These are phyloP conservation scores for Agonum fuliginosum DNA, from an alignment of 2,888 invertebrate genomes.

Conservation along the genomic window DNA sequence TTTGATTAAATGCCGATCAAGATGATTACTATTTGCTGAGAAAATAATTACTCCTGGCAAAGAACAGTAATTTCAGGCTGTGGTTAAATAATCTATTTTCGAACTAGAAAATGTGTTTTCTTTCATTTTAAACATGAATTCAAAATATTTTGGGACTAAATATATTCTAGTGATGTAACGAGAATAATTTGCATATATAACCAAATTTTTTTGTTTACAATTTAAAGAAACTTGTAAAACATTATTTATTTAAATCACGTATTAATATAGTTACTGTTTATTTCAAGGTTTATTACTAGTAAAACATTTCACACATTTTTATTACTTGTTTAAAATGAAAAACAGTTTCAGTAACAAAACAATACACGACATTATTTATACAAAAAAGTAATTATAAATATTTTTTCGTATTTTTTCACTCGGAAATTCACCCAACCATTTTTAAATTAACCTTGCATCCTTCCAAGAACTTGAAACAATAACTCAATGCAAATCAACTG, in stretches of 20 bases:
- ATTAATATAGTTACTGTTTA: background rate
- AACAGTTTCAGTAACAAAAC: background rate
- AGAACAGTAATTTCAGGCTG: background rate
- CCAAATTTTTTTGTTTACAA: background rate
- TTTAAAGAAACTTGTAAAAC: background rate
- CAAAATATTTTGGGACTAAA: slow-evolving; percentile 23
- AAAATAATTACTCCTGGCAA: slow-evolving; percentile 18
- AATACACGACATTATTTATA: too few species aligned
- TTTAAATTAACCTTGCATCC: slow-evolving; percentile 17
- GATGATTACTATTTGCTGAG: background rate
- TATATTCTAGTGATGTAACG: background rate
- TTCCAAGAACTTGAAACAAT: slow-evolving; percentile 54
- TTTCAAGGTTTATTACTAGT: slow-evolving; percentile 27
- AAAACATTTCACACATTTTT: slow-evolving; percentile 34
- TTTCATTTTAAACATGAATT: background rate
- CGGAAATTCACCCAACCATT: slow-evolving; percentile 1
- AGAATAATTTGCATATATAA: background rate
- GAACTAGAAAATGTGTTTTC: slow-evolving; percentile 1
- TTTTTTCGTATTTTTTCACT: background rate
- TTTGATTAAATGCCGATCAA: background rate
- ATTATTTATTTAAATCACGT: background rate
- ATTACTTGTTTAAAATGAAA: slow-evolving; percentile 32
- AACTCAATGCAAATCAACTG: slow-evolving; percentile 19
- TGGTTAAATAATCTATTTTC: slow-evolving; percentile 10
- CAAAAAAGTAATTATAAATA: too few species aligned